phyloP scores from a whole-genome alignment of 1,140 invertebrate species.

The Dysdera silvatica region DNA sequence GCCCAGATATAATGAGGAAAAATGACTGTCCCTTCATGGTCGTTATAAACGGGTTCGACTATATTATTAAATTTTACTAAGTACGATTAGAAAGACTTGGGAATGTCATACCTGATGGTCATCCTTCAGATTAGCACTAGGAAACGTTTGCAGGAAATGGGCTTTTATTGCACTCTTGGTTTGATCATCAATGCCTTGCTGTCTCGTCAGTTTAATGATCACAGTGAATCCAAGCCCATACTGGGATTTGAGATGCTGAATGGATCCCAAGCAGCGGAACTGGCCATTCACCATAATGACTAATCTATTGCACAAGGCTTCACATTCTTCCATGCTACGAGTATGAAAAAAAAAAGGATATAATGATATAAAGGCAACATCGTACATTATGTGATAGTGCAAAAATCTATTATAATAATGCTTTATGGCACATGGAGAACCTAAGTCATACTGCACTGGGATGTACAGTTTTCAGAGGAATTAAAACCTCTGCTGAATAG shows the following conservation, averaged over 20 bases:
- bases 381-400: too few relatives aligned
- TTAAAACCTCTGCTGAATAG: too few relatives aligned
- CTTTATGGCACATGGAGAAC: too few relatives aligned
- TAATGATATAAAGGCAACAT: too few relatives aligned
- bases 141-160: neutral
- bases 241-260: constrained; percentile 61
- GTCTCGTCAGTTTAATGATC: constrained; percentile 44
- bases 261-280: constrained; percentile 60
- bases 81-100: too few relatives aligned
- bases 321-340: constrained; percentile 68
- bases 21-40: too few relatives aligned
- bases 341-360: neutral
- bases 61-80: too few relatives aligned
- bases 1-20: too few relatives aligned
- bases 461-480: too few relatives aligned
- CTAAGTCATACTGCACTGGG: too few relatives aligned
- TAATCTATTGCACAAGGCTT: constrained; percentile 71
- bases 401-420: too few relatives aligned
- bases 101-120: constrained; percentile 28
- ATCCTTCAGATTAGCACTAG: constrained; percentile 15
- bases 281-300: constrained; percentile 82
- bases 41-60: too few relatives aligned
- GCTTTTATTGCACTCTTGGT: neutral
- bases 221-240: constrained; percentile 69
- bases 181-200: neutral